A percentile compares a stretch with the other conserved stretches of the same genome.
phyloP scores from a whole-genome alignment of 2,113 vertebrate genomes.

The Clinocottus analis region DNA sequence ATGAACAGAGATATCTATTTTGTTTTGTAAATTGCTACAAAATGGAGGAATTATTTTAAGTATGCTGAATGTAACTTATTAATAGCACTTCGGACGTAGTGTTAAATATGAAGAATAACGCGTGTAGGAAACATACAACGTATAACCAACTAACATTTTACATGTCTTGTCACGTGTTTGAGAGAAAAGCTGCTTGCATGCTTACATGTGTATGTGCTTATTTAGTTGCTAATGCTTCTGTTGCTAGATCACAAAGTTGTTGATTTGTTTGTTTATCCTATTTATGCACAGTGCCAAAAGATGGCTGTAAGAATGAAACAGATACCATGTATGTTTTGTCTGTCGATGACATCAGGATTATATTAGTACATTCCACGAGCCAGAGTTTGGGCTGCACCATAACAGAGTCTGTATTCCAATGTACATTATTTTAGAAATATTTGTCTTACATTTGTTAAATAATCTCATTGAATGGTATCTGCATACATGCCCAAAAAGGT shows the following conservation, averaged over 20 bases:
- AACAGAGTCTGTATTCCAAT: constrained; percentile 41
- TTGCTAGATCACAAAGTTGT: constrained; percentile 47
- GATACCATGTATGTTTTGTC: constrained; percentile 33
- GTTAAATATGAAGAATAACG: constrained; percentile 57
- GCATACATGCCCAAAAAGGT: constrained; percentile 61
- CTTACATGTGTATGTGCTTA: constrained; percentile 58
- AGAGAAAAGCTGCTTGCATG: constrained; percentile 69
- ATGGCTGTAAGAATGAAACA: constrained; percentile 53
- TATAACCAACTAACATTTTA: constrained; percentile 66
- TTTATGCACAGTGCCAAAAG: constrained; percentile 73
- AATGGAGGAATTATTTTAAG: constrained; percentile 79
- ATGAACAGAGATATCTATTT: constrained; percentile 76
- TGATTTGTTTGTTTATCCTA: constrained; percentile 65
- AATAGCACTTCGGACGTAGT: constrained; percentile 64
- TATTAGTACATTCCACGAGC: constrained; percentile 55
- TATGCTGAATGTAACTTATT: constrained; percentile 79
- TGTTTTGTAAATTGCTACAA: constrained; percentile 76
- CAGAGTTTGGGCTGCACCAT: constrained; percentile 42
- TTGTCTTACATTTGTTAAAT: constrained; percentile 23
- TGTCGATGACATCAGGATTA: constrained; percentile 21
- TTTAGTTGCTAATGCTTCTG: constrained; percentile 58
- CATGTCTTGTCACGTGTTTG: constrained; percentile 56
- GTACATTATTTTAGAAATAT: constrained; percentile 30
- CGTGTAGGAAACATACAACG: constrained; percentile 42
- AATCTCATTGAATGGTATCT: constrained; percentile 44